Base-by-base conservation (phyloP, 2,888 invertebrate genomes). In the Bugula neritina region DNA sequence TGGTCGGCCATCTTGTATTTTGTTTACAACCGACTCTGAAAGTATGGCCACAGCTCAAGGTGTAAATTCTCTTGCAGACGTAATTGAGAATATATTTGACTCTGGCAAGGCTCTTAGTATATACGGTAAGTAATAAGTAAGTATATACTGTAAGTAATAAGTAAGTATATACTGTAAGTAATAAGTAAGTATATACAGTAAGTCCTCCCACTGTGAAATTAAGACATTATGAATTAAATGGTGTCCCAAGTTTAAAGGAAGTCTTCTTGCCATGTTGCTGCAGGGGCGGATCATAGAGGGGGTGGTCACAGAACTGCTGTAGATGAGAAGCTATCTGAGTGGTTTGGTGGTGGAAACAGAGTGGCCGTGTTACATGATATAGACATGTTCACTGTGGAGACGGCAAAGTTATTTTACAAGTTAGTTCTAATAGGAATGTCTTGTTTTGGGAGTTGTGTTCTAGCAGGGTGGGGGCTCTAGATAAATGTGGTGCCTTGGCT, bases 401-500 rank as follows among this genome's bases (percentile, higher is more conserved):
- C 63, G 13, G 63, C 63, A 13, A 63, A 31, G n/a, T 10, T 63
- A 13, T 63, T 63, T 31, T 63, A 63, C 31, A 63, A 63, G 63
- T 63, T 10, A 13, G 63, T 29, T n/a, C n/a, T n/a, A n/a, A n/a
- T n/a, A n/a, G n/a, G n/a, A n/a, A n/a, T n/a, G n/a, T n/a, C n/a
- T n/a, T n/a, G n/a, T n/a, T n/a, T n/a, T n/a, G n/a, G n/a, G n/a
- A n/a, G n/a, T n/a, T n/a, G n/a, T n/a, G n/a, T n/a, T n/a, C n/a
- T n/a, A n/a, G n/a, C n/a, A n/a, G n/a, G n/a, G n/a, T n/a, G n/a
- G n/a, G n/a, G n/a, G n/a, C n/a, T n/a, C n/a, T n/a, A n/a, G n/a
- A n/a, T n/a, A n/a, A n/a, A n/a, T n/a, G n/a, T n/a, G n/a, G n/a
- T n/a, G n/a, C n/a, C n/a, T n/a, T n/a, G n/a, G n/a, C n/a, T n/a